These are phyloP conservation scores for Ridgeia piscesae DNA, from an alignment of 1,140 invertebrate genomes.

Conservation along the genomic window DNA sequence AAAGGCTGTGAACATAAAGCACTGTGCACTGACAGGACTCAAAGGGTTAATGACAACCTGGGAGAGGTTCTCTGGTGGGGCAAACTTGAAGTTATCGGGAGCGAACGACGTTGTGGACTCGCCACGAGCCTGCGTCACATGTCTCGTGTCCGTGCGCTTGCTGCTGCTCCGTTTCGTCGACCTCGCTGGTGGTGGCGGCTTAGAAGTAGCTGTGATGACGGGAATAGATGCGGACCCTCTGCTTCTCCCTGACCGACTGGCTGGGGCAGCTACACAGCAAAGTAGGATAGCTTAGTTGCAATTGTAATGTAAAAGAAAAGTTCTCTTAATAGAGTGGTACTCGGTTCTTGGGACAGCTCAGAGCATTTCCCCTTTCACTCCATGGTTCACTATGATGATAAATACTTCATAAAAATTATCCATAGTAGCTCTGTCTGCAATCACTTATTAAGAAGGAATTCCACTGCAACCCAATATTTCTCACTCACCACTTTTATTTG, in stretches of 20 bases:
- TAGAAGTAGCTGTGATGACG: not conserved
- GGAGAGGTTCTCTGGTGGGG: not conserved
- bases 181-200: not conserved
- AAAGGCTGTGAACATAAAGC: not conserved
- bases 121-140: not conserved
- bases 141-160: not conserved
- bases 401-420: too few relatives aligned
- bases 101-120: constrained; percentile 7
- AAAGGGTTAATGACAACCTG: constrained; percentile 1
- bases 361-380: too few relatives aligned
- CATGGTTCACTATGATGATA: too few relatives aligned
- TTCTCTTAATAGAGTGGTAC: too few relatives aligned
- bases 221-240: not conserved
- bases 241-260: not conserved
- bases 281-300: not conserved
- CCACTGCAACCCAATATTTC: not conserved
- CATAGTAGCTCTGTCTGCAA: too few relatives aligned
- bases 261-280: not conserved
- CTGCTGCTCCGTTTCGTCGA: not conserved
- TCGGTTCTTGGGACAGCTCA: too few relatives aligned
- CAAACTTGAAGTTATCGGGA: constrained; percentile 16
- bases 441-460: too few relatives aligned
- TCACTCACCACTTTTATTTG: not conserved
- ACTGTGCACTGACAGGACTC: constrained; percentile 14
- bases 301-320: not conserved